Evolutionary conservation across 2,113 vertebrate genomes (phyloP).

Genomic region (Anseranas semipalmata): DNA sequence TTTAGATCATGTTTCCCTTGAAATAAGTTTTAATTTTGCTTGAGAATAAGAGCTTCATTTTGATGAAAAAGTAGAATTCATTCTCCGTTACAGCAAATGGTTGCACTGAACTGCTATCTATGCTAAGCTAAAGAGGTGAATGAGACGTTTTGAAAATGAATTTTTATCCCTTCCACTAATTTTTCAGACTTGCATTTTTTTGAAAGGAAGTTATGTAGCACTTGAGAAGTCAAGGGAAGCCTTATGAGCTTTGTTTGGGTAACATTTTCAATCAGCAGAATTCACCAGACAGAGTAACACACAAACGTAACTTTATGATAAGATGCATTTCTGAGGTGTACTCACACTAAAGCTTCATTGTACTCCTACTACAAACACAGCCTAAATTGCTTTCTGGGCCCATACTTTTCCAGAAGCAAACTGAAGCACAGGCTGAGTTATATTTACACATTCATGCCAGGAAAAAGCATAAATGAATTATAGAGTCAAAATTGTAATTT

Average conservation of each 20-base stretch:
- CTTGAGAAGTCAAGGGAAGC: background rate
- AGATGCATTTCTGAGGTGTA: background rate
- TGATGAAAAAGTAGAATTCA: constrained; percentile 1
- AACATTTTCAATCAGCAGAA: background rate
- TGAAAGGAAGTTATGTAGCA: background rate
- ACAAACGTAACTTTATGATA: background rate
- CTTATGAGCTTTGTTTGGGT: background rate
- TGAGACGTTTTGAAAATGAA: background rate
- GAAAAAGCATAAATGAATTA: background rate
- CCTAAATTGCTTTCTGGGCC: background rate
- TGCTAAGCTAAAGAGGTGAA: background rate
- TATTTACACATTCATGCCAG: background rate
- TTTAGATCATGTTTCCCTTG: background rate
- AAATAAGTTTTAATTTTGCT: background rate
- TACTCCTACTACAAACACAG: background rate
- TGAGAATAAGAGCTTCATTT: background rate
- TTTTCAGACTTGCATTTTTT: background rate
- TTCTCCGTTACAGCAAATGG: background rate
- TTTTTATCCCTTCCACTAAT: background rate
- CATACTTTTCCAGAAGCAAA: background rate
- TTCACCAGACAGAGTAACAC: background rate
- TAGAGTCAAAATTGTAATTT: background rate
- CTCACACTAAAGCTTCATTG: background rate
- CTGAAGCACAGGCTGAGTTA: background rate
- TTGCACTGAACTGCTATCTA: background rate